A percentile compares a stretch with the other conserved stretches of the same genome.
These are phyloP conservation scores for Leptatherina wallacei DNA, from an alignment of 2,797 vertebrate genomes.

Conservation along the genomic window DNA sequence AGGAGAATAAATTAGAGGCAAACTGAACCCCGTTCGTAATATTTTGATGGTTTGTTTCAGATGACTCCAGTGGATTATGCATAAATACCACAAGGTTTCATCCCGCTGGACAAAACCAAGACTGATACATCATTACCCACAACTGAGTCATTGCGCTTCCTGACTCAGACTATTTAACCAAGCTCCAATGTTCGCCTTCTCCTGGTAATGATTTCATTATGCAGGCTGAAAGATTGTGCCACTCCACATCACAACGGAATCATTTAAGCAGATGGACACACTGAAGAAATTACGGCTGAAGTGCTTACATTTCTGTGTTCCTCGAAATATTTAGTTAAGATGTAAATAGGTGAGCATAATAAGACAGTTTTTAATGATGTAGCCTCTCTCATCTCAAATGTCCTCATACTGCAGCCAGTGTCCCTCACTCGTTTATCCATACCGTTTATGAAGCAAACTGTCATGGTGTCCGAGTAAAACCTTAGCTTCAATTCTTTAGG, in stretches of 20 bases:
- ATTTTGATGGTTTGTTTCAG: constrained; percentile 7
- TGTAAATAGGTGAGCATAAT: constrained; percentile 23
- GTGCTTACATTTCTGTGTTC: background rate
- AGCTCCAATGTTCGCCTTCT: constrained; percentile 27
- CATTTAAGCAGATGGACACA: constrained; percentile 8
- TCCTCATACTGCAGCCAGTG: constrained; percentile 34
- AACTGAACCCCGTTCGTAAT: constrained; percentile 4
- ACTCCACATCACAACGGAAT: constrained; percentile 11
- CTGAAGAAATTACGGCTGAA: background rate
- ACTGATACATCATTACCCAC: constrained; percentile 55
- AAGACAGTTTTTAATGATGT: background rate
- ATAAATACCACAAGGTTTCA: constrained; percentile 58
- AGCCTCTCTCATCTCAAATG: background rate
- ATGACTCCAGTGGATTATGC: constrained; percentile 32
- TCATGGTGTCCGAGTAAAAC: background rate
- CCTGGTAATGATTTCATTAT: constrained; percentile 42
- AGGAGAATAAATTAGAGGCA: constrained; percentile 9
- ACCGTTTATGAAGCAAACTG: constrained; percentile 3
- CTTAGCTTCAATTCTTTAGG: background rate
- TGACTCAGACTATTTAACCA: constrained; percentile 60
- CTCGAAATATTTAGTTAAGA: constrained; percentile 11
- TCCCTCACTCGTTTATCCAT: constrained; percentile 17
- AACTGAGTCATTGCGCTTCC: constrained; percentile 50
- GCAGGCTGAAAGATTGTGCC: constrained; percentile 26
- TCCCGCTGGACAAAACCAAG: constrained; percentile 35